Conservation (phyloP, 92 coral and sea anemone species). For the Bergia sp. region DNA sequence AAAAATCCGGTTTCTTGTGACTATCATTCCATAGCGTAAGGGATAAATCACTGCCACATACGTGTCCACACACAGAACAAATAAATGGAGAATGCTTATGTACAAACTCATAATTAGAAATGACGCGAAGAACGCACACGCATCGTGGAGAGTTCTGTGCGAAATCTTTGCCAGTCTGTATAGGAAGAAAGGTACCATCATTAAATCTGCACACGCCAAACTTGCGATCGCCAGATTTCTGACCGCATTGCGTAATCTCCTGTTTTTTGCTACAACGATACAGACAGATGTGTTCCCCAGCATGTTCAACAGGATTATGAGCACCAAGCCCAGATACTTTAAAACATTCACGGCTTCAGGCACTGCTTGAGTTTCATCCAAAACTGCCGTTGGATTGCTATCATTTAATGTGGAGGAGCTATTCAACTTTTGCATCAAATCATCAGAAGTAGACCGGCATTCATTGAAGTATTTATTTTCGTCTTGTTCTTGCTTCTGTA, state of each 20-base stretch:
- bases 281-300: constrained; percentile 18
- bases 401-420: neutral
- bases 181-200: constrained; percentile 7
- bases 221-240: constrained; percentile 17
- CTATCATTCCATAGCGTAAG: neutral
- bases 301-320: neutral
- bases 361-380: neutral
- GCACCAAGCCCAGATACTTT: neutral
- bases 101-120: neutral
- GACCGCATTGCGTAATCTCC: neutral
- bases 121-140: constrained; percentile 5
- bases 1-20: constrained; percentile 3
- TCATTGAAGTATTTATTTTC: neutral
- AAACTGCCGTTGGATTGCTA: neutral
- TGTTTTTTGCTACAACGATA: constrained; percentile 20
- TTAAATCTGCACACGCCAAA: constrained; percentile 16
- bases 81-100: constrained; percentile 16
- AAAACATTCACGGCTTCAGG: neutral
- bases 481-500: neutral
- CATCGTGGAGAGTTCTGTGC: neutral
- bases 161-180: neutral
- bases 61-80: constrained; percentile 5
- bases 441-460: neutral
- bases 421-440: neutral
- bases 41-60: constrained; percentile 25